phyloP scores from a whole-genome alignment of 2,113 vertebrate genomes.

The Percina caprodes region DNA sequence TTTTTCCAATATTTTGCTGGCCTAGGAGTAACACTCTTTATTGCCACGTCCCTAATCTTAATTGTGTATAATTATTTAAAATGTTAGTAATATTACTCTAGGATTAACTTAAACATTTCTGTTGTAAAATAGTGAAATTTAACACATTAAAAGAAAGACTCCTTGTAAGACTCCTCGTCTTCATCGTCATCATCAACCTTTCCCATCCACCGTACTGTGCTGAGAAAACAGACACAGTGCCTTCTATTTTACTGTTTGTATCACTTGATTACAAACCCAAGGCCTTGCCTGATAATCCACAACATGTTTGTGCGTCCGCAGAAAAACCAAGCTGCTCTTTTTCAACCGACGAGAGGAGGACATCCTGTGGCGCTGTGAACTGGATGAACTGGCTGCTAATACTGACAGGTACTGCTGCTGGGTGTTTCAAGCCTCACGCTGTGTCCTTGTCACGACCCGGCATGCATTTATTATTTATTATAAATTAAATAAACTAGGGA shows the following conservation, averaged over 20 bases:
- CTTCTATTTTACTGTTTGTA: neutral
- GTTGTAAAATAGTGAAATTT: neutral
- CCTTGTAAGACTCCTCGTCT: neutral
- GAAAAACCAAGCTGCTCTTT: constrained; percentile 90
- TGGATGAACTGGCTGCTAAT: constrained; percentile 87
- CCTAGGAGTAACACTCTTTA: no score
- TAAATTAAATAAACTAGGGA: no score
- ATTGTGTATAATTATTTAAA: no score
- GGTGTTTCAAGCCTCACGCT: neutral
- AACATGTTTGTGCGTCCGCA: constrained; percentile 63
- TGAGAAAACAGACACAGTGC: neutral
- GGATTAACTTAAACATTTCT: no score
- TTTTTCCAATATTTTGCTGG: no score
- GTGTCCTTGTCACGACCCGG: neutral
- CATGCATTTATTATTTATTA: neutral
- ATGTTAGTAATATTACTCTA: no score
- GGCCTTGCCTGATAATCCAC: neutral
- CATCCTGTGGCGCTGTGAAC: constrained; percentile 90
- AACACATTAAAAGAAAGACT: neutral
- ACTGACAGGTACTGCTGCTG: constrained; percentile 86
- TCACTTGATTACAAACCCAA: neutral
- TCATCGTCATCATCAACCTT: neutral
- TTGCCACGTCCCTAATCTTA: no score
- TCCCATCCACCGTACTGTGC: neutral
- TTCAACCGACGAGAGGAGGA: constrained; percentile 94